Evolutionary conservation across 1,140 invertebrate genomes (phyloP), one percentile per base, ranked within the genome.

Genomic region (Dendrolimus punctatus): DNA sequence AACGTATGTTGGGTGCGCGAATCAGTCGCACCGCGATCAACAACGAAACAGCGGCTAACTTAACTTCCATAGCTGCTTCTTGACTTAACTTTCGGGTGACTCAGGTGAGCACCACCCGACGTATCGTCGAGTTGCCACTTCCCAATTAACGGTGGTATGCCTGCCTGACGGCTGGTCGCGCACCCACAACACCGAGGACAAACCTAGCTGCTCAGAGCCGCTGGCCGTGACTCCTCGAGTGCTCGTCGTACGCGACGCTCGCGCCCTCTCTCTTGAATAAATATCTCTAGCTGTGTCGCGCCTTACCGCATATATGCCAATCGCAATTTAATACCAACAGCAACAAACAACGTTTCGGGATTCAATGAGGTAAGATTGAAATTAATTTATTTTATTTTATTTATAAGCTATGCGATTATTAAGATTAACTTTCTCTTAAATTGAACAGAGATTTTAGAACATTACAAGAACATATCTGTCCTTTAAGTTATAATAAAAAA

Each of bases 1-100:
- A 65, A 61, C 49, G 77, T 53, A n/a, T 48, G 58, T 62, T 60
- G 65, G 55, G 66, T 76, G 77, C 74, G 70, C 68, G 73, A 70
- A 52, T 80, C 80, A 83, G 80, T 83, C 71, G 71, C 57, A 64
- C 68, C 66, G 68, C 70, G 64, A 46, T 64, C 62, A 59, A 73
- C 63, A 51, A 41, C 55, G 57, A 44, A 64, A 53, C 45, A 64
- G 49, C 64, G 64, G 64, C 58, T 68, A 59, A 50, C 51, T 52
- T 46, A 42, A 23, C 23, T 23, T 23, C 23, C 23, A 23, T 23
- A 44, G 23, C 48, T n/a, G n/a, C 43, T 45, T 10, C 4, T 9
- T 6, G 6, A 40, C 53, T 42, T 10, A 40, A 37, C 42, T 37
- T 39, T 40, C 50, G 50, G 48, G 40, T 49, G 46, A 43, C 41